Evolutionary conservation across 1,140 invertebrate species (phyloP), one percentile per base, ranked within the genome.

Genomic region (Eupristina koningsbergeri): DNA sequence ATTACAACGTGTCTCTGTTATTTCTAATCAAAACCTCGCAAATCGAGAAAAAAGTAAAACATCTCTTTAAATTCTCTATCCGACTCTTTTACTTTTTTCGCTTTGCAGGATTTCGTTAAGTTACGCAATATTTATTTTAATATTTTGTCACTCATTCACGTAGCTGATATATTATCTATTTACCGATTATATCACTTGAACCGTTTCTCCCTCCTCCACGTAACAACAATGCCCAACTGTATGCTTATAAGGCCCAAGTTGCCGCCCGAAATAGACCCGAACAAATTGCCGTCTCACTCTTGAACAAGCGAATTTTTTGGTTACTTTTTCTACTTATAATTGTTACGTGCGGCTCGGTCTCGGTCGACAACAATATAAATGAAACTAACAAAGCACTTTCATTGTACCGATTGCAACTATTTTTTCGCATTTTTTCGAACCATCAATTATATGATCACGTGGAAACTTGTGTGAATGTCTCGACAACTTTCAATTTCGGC

Each of bases 201-300:
- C 87, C 86, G 50, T 82, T 22, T 64, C 74, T 80, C 47, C 34
- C 19, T 78, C 45, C 77, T 88, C 89, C 85, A 88, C 87, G 88
- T 91, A 91, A 92, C 89, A 92, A 92, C 91, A 92, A 92, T 92
- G 91, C 91, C 91, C 91, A 92, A 90, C 88, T 90, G 91, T 91
- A 86, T 91, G 91, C 88, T 84, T 87, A 92, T 92, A 92, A 92
- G 91, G 91, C 91, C 91, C 88, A 90, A 89, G 87, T 88, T 89
- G 88, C 85, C 87, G 86, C 63, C 63, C 50, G 47, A 79, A 87
- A 85, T 85, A 82, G 85, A 81, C 85, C 85, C 39, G 81, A 75
- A 71, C 85, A 75, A 86, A 87, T 84, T 82, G 82, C 69, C 73
- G 78, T 81, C 61, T 74, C 61, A 86, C 50, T 86, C 86, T 15